Evolutionary conservation across 2,797 vertebrate genomes (phyloP).

Genomic region (Microcaecilia unicolor): DNA sequence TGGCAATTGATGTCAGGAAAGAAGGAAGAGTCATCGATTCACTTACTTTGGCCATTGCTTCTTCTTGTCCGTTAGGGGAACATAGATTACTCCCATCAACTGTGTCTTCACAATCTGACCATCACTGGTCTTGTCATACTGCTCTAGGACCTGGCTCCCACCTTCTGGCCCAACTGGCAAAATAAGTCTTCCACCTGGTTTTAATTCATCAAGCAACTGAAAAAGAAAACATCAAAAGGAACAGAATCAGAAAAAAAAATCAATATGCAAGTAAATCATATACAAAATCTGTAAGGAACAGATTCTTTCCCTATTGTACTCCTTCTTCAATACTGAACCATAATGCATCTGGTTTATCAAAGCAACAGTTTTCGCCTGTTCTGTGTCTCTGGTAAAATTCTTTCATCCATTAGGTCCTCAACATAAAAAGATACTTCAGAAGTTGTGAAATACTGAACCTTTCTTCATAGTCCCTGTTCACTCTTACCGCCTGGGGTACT

Average conservation of each 20-base stretch:
- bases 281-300: too few species aligned
- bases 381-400: too few species aligned
- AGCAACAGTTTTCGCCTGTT: too few species aligned
- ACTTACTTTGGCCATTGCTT: slow-evolving; percentile 77
- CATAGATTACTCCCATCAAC: slow-evolving; percentile 84
- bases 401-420: too few species aligned
- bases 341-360: too few species aligned
- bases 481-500: slow-evolving; percentile 70
- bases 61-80: slow-evolving; percentile 81
- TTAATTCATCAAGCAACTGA: slow-evolving; percentile 79
- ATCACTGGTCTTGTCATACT: slow-evolving; percentile 75
- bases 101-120: slow-evolving; percentile 69
- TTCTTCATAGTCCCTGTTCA: too few species aligned
- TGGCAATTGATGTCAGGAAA: neutral
- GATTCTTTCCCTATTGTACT: too few species aligned
- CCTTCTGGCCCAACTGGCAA: slow-evolving; percentile 76
- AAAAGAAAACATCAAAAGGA: neutral
- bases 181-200: slow-evolving; percentile 77
- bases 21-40: neutral
- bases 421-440: too few species aligned
- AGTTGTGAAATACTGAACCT: neutral
- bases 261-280: accelerated
- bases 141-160: slow-evolving; percentile 76
- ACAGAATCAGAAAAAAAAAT: neutral
- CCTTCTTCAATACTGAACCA: too few species aligned